These are phyloP conservation scores for Siniperca knerii DNA, from an alignment of 2,113 vertebrate species.

Conservation along the genomic window DNA sequence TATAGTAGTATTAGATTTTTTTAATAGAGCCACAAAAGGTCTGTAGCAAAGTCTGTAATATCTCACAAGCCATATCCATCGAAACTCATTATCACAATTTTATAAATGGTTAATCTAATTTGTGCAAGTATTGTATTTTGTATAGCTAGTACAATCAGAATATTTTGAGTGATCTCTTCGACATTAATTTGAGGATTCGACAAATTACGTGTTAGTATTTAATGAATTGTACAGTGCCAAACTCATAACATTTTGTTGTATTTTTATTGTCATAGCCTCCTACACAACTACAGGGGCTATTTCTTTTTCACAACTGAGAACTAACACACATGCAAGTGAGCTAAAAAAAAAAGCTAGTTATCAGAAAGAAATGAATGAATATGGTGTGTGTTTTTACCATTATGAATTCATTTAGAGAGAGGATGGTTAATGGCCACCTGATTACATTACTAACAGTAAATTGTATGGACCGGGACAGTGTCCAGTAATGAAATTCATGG, in stretches of 20 bases:
- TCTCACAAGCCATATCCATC: constrained; percentile 86
- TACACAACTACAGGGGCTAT: constrained; percentile 61
- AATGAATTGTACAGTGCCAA: constrained; percentile 83
- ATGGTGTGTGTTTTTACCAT: constrained; percentile 76
- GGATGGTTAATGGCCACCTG: constrained; percentile 60
- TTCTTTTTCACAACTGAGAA: constrained; percentile 65
- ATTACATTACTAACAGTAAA: constrained; percentile 37
- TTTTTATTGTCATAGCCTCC: constrained; percentile 76
- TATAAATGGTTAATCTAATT: constrained; percentile 84
- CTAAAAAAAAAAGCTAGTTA: constrained; percentile 42
- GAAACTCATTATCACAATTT: constrained; percentile 77
- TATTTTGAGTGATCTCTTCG: constrained; percentile 81
- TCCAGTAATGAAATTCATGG: constrained; percentile 63
- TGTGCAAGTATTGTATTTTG: constrained; percentile 86
- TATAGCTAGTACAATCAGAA: constrained; percentile 84
- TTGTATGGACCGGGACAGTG: constrained; percentile 46
- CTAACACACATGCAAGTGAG: constrained; percentile 33
- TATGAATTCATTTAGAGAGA: constrained; percentile 73
- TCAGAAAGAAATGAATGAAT: constrained; percentile 74
- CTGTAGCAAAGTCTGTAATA: constrained; percentile 88
- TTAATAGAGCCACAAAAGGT: constrained; percentile 83
- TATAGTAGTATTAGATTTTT: constrained; percentile 79
- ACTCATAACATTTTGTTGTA: constrained; percentile 80
- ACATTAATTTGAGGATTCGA: constrained; percentile 80
- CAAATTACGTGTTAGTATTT: constrained; percentile 81